Evolutionary conservation across 1,140 invertebrate genomes (phyloP), one percentile per base, ranked within the genome.

Genomic region (Chionoecetes opilio): DNA sequence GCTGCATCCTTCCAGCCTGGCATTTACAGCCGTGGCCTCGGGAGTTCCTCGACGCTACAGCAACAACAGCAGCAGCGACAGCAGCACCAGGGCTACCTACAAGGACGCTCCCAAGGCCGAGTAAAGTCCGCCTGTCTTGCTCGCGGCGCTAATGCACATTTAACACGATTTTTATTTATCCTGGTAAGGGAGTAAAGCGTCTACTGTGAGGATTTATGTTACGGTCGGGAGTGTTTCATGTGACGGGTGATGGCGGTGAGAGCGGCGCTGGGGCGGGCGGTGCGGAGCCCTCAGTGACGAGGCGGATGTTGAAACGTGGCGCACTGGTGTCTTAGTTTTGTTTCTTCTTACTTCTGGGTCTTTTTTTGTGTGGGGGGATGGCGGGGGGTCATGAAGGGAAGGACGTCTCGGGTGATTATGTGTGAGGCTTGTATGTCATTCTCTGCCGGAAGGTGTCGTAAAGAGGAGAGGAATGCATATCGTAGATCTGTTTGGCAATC

Each of bases 21-120:
- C 93, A 94, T 94, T 94, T 94, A 94, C 93, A 89, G 32, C 93
- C 86, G 31, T 82, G 84, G 35, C 53, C 93, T 35, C 91, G 26
- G 41, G 84, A 63, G 34, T 82, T 94, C 82, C 93, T 82, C 82
- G 53, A 34, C 38, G 32, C 38, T n/a, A 92, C 91, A n/a, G 37
- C 53, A 92, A 92, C 91, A n/a, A 35, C 53, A 92, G 34, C 91
- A 92, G 35, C 63, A 35, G 35, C 53, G 26, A 29, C 75, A n/a
- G 82, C 91, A 35, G 90, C 31, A 53, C 35, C 29, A n/a, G 2
- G 0, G 75, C 26, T 14, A 8, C 3, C 21, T 84, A 75, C 21
- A 63, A 29, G 75, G 82, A 89, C 87, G 41, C 41, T 38, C 37
- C 41, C 37, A 89, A 41, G 87, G 87, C 35, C 87, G 87, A 89